Evolutionary conservation across 2,113 vertebrate genomes (phyloP).

Genomic region (Lontra canadensis): DNA sequence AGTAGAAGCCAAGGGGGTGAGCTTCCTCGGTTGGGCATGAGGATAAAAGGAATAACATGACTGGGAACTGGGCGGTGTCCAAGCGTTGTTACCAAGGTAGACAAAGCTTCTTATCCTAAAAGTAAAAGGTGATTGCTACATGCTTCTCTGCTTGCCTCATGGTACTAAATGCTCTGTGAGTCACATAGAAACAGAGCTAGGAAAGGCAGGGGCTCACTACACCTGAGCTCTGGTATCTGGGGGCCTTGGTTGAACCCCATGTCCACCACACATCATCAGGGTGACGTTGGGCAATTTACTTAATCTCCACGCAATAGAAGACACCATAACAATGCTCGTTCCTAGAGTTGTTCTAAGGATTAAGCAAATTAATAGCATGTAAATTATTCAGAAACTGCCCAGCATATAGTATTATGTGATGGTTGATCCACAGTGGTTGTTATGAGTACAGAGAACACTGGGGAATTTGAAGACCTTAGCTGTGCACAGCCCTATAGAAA

Average conservation of each 20-base stretch:
- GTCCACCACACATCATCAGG: neutral
- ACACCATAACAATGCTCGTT: neutral
- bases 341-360: neutral
- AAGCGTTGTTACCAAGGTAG: neutral
- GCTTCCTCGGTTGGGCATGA: neutral
- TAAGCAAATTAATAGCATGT: too few relatives aligned
- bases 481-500: neutral
- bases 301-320: neutral
- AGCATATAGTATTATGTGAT: too few relatives aligned
- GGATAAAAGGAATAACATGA: neutral
- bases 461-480: neutral
- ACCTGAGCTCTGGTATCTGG: neutral
- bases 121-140: neutral
- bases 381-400: neutral
- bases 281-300: neutral
- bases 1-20: neutral
- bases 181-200: neutral
- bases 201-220: too few relatives aligned
- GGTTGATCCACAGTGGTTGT: too few relatives aligned
- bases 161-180: neutral
- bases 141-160: neutral
- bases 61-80: fast-evolving
- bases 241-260: neutral
- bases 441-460: neutral
- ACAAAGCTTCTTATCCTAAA: neutral